Conservation (phyloP, 2,888 invertebrate genomes). For the Sarcophaga subvicina region DNA sequence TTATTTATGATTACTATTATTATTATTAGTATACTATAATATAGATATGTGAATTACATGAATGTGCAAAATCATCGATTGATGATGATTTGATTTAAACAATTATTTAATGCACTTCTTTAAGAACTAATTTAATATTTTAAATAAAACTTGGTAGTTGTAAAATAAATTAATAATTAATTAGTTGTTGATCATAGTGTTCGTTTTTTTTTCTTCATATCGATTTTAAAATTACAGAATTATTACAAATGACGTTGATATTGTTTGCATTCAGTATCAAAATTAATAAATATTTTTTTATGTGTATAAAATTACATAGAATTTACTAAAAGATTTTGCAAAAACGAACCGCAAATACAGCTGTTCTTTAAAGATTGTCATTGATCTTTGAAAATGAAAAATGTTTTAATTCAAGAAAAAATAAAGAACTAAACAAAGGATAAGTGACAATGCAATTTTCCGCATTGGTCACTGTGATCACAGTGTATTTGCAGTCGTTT, state of each 20-base stretch:
- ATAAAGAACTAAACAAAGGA: too few relatives aligned
- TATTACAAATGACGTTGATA: constrained; percentile 29
- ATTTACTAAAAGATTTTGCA: constrained; percentile 1
- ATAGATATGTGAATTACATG: too few relatives aligned
- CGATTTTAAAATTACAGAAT: too few relatives aligned
- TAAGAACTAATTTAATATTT: too few relatives aligned
- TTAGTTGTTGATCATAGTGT: neutral
- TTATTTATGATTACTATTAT: too few relatives aligned
- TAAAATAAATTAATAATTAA: too few relatives aligned
- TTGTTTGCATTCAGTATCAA: constrained; percentile 7
- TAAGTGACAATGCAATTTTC: constrained; percentile 48
- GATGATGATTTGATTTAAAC: too few relatives aligned
- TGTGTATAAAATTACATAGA: constrained; percentile 19
- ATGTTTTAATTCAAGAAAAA: neutral
- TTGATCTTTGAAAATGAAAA: constrained; percentile 21
- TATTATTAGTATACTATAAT: too few relatives aligned
- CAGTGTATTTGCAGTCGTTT: neutral
- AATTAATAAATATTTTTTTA: neutral
- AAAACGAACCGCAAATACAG: constrained; percentile 48
- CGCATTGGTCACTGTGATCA: constrained; percentile 56
- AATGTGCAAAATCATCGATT: too few relatives aligned
- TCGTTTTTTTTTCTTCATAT: constrained; percentile 4
- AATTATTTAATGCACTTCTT: neutral
- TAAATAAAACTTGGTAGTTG: too few relatives aligned
- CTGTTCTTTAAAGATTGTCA: constrained; percentile 29